Evolutionary conservation across 1,140 invertebrate genomes (phyloP), one percentile per base, ranked within the genome.

Genomic region (Campoletis sonorensis): DNA sequence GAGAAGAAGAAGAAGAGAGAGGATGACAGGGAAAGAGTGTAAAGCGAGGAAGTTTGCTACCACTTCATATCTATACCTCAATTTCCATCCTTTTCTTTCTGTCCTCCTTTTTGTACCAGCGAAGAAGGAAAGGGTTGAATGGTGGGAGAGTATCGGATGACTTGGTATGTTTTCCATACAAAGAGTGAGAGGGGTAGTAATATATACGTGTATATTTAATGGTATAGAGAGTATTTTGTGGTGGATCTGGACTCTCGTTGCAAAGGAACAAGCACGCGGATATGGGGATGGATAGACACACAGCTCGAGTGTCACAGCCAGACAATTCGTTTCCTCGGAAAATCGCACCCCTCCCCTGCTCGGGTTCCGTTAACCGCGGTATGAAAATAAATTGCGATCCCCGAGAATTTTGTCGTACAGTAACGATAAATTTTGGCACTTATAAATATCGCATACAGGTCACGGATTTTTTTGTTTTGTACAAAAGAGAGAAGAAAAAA

Each of bases 41-140:
- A 68, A 79, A 70, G 64, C 78, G 49, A 49, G 15, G 16, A 71
- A 80, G 64, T 26, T 70, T 58, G 30, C 30, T 54, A 49, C 40
- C 8, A 27, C 72, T 58, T 72, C 76, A n/a, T 49, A 27, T 58
- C 4, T 21, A 15, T 27, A 1, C 2, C 8, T 15, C 21, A 18
- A 21, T 11, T 37, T 72, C n/a, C 49, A 54, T 18, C 49, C 64
- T 45, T 45, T 45, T 45, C 40, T 71, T 58, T 68, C 81, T 37
- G 51, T 70, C 7, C 27, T 13, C 45, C 75, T 71, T 73, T 58
- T 40, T 16, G 13, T 15, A 40, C 40, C n/a, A n/a, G 40, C 8
- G 40, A 45, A 3, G 40, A 13, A 45, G 40, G 33, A 18, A 58
- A 26, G 72, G 49, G 72, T 75, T 45, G 72, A 75, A 75, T 73